phyloP scores from a whole-genome alignment of 23 tunicate species.

The Phallusia fumigata region DNA sequence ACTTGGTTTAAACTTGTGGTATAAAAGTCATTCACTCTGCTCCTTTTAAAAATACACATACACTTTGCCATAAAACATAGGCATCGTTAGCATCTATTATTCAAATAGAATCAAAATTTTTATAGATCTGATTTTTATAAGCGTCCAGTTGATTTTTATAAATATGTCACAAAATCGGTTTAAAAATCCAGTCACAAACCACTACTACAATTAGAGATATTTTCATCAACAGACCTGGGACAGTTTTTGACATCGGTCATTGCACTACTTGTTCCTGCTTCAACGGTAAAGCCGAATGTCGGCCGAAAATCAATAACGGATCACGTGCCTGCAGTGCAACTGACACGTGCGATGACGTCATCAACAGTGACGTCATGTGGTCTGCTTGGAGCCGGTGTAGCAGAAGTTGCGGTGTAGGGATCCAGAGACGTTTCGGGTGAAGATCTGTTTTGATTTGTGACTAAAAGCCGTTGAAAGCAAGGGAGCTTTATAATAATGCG shows the following conservation, averaged over 20 bases:
- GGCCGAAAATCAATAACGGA: constrained; percentile 7
- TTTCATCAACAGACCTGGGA: constrained; percentile 14
- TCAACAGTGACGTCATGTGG: constrained; percentile 15
- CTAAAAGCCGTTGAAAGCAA: background rate
- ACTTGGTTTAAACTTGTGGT: too few relatives aligned
- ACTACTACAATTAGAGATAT: too few relatives aligned
- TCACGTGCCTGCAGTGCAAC: background rate
- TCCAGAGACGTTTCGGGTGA: constrained; percentile 21
- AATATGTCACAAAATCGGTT: too few relatives aligned
- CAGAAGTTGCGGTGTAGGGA: constrained; percentile 35
- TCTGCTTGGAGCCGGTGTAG: constrained; percentile 36
- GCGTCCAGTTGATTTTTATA: too few relatives aligned
- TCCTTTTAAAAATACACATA: too few relatives aligned
- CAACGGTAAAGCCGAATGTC: constrained; percentile 35
- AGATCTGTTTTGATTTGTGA: background rate
- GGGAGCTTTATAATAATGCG: background rate
- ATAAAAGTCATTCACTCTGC: too few relatives aligned
- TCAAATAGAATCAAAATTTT: too few relatives aligned
- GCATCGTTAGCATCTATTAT: too few relatives aligned
- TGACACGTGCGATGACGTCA: constrained; percentile 18
- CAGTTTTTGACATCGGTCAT: constrained; percentile 21
- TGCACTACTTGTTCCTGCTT: constrained; percentile 44
- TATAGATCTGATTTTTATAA: too few relatives aligned
- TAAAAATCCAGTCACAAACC: too few relatives aligned
- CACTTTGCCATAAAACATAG: too few relatives aligned